A percentile compares a stretch with the other conserved stretches of the same genome.
Conservation (phyloP, 2,113 vertebrate species). For the Morone chrysops region DNA sequence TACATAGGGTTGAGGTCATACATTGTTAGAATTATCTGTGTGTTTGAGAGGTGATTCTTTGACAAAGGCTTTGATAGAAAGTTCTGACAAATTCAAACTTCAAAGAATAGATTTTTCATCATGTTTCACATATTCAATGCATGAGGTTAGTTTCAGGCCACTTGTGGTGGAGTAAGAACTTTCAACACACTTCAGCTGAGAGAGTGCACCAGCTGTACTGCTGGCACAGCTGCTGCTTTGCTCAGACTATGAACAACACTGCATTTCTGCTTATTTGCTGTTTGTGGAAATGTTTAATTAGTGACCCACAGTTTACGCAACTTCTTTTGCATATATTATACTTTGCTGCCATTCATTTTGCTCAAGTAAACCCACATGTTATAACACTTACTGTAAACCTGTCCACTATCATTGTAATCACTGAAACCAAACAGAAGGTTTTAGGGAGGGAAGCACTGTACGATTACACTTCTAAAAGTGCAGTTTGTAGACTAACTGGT, state of each 20-base stretch:
- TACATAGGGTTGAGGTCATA: too few species aligned
- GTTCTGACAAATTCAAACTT: not conserved
- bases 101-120: not conserved
- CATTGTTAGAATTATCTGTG: not conserved
- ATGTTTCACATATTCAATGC: not conserved
- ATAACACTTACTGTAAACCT: not conserved
- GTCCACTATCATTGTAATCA: not conserved
- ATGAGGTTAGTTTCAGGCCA: conserved; percentile 1
- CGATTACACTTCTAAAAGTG: not conserved
- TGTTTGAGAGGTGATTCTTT: not conserved
- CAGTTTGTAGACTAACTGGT: not conserved
- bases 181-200: conserved; percentile 22
- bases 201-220: conserved; percentile 32
- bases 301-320: not conserved
- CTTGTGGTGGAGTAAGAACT: not conserved
- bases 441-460: not conserved
- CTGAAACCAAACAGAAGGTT: not conserved
- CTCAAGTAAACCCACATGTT: not conserved
- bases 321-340: not conserved
- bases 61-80: not conserved
- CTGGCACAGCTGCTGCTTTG: conserved; percentile 37
- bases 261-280: conserved; percentile 31
- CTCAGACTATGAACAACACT: conserved; percentile 28
- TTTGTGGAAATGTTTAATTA: conserved; percentile 31
- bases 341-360: not conserved